Percentiles rank a stretch among this genome's conserved stretches.
phyloP scores from a whole-genome alignment of 1,140 invertebrate genomes.

The Thaumetopoea pityocampa region DNA sequence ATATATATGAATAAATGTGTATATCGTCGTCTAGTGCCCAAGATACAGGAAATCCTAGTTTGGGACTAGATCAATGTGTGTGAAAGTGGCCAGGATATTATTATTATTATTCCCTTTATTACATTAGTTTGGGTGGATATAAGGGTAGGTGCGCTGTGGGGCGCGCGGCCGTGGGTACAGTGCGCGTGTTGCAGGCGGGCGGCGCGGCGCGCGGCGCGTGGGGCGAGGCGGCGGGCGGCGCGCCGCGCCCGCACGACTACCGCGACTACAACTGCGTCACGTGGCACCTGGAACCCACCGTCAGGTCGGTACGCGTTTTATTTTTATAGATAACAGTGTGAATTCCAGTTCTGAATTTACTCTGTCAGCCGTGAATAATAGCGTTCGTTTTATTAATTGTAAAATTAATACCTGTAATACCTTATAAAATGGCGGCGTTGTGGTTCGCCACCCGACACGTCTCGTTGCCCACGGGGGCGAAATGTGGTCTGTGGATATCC shows the following conservation, averaged over 20 bases:
- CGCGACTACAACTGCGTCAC: conserved; percentile 95
- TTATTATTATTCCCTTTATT: too few species aligned
- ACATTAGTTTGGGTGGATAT: too few species aligned
- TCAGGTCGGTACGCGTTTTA: conserved; percentile 80
- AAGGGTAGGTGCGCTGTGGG: conserved; percentile 42
- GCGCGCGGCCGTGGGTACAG: conserved; percentile 19
- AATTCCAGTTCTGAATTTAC: not conserved
- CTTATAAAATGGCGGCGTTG: too few species aligned
- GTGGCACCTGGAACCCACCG: conserved; percentile 98
- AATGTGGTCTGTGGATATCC: too few species aligned
- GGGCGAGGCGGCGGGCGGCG: conserved; percentile 6
- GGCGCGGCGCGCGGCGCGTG: conserved; percentile 1
- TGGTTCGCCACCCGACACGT: too few species aligned
- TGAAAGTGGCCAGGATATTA: too few species aligned
- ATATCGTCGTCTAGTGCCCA: too few species aligned
- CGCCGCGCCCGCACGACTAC: conserved; percentile 82
- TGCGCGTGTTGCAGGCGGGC: too few species aligned
- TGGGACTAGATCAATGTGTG: too few species aligned
- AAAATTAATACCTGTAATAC: not conserved
- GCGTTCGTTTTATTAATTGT: not conserved
- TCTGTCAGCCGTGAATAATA: not conserved
- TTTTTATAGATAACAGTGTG: not conserved
- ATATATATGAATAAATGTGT: too few species aligned
- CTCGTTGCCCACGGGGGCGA: too few species aligned
- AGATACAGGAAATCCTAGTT: too few species aligned